Evolutionary conservation across 1,140 invertebrate species (phyloP), one percentile per base, ranked within the genome.

Genomic region (Drosophila ananassae): DNA sequence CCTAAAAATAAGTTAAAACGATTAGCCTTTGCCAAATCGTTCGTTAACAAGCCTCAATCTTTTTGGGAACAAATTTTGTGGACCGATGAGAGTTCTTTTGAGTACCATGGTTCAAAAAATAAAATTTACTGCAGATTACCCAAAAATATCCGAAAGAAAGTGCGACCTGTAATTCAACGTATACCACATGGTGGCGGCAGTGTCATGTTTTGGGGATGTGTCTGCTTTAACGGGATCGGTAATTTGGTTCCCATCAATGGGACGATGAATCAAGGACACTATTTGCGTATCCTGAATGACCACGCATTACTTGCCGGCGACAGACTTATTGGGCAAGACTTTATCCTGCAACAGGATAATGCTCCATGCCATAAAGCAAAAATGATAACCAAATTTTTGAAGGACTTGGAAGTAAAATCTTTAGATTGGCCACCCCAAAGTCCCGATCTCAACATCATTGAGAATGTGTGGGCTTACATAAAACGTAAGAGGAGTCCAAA

Each of bases 321-420:
- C 24, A 54, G 10, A 4, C 32, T 55, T 28, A 30, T 51, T 50
- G 7, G 52, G 25, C 24, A 48, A 21, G 32, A 22, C 25, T 59
- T 59, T 59, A 67, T 61, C 17, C 34, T 69, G 17, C 57, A 69
- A 28, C 66, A 69, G 56, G 51, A 69, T 37, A 69, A 57, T 32
- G 41, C 28, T n/a, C 41, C 41, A 12, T 57, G 41, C 3, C 54
- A 46, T 1, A 46, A 56, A 30, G 54, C 8, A 3, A 30, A 46
- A 46, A 46, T 41, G 8, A 44, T 44, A 6, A 44, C 13, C 1
- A 13, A 0, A 1, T 56, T 44, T 13, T 56, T 56, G 2, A 56
- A 2, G 53, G 34, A 37, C 12, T 37, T 37, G 34, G 10, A 37
- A 10, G 34, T 37, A 10, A 37, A 37, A 12, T 37, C 12, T 12